Percentiles rank a stretch among this genome's conserved stretches.
phyloP scores from a whole-genome alignment of 2,888 invertebrate species.

The Acanthopleura granulata region DNA sequence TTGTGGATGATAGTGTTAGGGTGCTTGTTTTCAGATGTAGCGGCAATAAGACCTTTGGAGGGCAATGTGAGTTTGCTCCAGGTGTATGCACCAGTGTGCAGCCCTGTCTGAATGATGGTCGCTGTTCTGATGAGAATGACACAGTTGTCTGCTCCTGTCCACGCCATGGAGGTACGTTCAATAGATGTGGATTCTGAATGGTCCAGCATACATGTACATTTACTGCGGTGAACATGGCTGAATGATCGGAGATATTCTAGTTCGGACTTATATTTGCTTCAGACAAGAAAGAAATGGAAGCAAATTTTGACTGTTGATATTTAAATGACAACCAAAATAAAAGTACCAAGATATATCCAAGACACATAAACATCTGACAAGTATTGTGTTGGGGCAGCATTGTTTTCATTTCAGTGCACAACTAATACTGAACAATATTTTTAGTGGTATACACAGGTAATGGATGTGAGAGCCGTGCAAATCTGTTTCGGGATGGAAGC shows the following conservation, averaged over 20 bases:
- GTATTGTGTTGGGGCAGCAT: background rate
- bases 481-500: conserved; percentile 78
- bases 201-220: too few species aligned
- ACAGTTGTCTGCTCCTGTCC: conserved; percentile 38
- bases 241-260: too few species aligned
- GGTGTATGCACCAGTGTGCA: conserved; percentile 83
- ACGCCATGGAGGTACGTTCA: background rate
- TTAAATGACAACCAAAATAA: conserved; percentile 74
- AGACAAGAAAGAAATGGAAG: too few species aligned
- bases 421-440: background rate
- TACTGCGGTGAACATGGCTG: too few species aligned
- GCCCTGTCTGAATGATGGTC: conserved; percentile 92
- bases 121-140: conserved; percentile 73
- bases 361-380: too few species aligned
- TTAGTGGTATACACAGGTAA: conserved; percentile 70
- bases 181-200: too few species aligned
- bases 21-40: conserved; percentile 47
- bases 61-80: conserved; percentile 91
- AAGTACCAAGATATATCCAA: conserved; percentile 75
- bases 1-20: too few species aligned
- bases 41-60: conserved; percentile 64
- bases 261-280: too few species aligned
- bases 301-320: too few species aligned
- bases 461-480: conserved; percentile 86
- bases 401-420: conserved; percentile 76